Evolutionary conservation across 2,888 invertebrate genomes (phyloP).

Genomic region (Oxystoma pomonae): DNA sequence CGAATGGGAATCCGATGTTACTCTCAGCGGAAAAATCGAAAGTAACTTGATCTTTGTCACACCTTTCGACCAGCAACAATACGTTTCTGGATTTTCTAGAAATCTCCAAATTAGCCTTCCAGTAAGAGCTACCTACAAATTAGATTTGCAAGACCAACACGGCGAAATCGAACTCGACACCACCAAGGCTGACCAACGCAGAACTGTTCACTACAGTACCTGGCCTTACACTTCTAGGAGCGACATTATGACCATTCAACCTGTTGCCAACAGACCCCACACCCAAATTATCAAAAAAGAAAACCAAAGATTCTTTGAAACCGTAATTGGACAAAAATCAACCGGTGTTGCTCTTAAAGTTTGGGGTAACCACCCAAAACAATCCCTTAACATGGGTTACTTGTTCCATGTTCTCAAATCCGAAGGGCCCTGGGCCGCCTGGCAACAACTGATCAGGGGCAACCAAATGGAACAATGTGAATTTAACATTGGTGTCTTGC

Average conservation of each 20-base stretch:
- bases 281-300: conserved; percentile 47
- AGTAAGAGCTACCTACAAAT: conserved; percentile 47
- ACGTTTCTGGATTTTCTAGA: conserved; percentile 59
- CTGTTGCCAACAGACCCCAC: conserved; percentile 49
- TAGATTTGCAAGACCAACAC: conserved; percentile 50
- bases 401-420: conserved; percentile 37
- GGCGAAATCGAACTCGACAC: conserved; percentile 48
- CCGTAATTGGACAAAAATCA: conserved; percentile 48
- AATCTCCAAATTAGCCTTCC: conserved; percentile 59
- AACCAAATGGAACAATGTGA: conserved; percentile 51
- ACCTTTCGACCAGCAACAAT: conserved; percentile 55
- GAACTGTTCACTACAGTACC: conserved; percentile 56
- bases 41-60: conserved; percentile 63
- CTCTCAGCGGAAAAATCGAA: conserved; percentile 54
- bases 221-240: conserved; percentile 61
- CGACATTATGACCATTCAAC: conserved; percentile 46
- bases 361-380: conserved; percentile 52
- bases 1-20: conserved; percentile 50
- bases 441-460: conserved; percentile 33
- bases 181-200: conserved; percentile 46
- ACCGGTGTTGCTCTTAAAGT: conserved; percentile 54
- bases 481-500: conserved; percentile 48
- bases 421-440: conserved; percentile 33
- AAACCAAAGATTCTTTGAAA: conserved; percentile 37
- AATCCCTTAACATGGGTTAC: conserved; percentile 46